Conservation (phyloP, 2,888 invertebrate genomes). For the Anagyrus pseudococci region DNA sequence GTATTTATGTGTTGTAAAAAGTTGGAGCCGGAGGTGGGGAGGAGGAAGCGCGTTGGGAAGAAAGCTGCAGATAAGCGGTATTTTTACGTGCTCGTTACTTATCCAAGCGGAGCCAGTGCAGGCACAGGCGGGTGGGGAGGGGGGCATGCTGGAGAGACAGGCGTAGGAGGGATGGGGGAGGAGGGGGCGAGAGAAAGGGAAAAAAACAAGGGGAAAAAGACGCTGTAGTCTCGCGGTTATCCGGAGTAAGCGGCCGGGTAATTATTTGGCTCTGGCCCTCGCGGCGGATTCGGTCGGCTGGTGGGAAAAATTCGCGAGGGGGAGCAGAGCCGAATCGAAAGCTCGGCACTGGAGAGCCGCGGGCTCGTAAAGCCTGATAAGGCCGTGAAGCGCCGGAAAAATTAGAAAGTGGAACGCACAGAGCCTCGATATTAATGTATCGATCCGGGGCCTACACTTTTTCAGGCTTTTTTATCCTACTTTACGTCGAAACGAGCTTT, state of each 20-base stretch:
- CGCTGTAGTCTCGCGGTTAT: slow-evolving; percentile 30
- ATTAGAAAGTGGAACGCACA: slow-evolving; percentile 33
- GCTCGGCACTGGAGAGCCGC: slow-evolving; percentile 27
- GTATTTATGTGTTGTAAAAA: slow-evolving; percentile 11
- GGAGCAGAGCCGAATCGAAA: slow-evolving; percentile 19
- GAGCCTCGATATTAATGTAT: slow-evolving; percentile 31
- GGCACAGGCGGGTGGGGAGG: too few species aligned
- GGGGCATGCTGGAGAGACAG: slow-evolving; percentile 17
- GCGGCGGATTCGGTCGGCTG: slow-evolving; percentile 21
- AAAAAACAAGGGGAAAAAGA: slow-evolving; percentile 37
- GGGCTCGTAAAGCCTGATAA: slow-evolving; percentile 33
- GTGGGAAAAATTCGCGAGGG: slow-evolving; percentile 13
- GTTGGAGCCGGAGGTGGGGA: slow-evolving; percentile 5
- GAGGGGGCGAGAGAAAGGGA: slow-evolving; percentile 18
- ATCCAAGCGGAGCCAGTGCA: slow-evolving; percentile 19
- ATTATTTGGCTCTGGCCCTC: slow-evolving; percentile 41
- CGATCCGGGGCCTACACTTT: slow-evolving; percentile 15
- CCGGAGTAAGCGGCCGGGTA: slow-evolving; percentile 40
- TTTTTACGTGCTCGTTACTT: slow-evolving; percentile 42
- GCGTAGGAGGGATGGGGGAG: slow-evolving; percentile 12
- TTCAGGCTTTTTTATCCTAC: slow-evolving; percentile 12
- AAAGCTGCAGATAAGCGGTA: slow-evolving; percentile 37
- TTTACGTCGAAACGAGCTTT: slow-evolving; percentile 15
- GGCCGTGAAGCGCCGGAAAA: slow-evolving; percentile 28
- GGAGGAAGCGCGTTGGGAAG: slow-evolving; percentile 11